Evolutionary conservation across 2,113 vertebrate genomes (phyloP), one percentile per base, ranked within the genome.

Genomic region (Edolisoma coerulescens): DNA sequence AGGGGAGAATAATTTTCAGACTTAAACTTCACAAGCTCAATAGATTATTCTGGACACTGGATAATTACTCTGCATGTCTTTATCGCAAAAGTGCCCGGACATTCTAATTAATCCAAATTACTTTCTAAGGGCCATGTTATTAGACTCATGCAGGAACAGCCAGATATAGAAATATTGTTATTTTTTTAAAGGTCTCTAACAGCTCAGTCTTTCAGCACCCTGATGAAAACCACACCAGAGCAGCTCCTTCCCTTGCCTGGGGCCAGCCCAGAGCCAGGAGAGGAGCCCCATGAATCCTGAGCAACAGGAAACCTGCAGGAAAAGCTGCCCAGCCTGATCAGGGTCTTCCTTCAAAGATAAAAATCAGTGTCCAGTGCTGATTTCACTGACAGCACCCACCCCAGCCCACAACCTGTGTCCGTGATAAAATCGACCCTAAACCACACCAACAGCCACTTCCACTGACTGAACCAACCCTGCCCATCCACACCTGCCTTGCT

Each of bases 51-150:
- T 86, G 93, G 96, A 96, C 95, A 95, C 71, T 64, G 90, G 90
- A 88, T 97, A 96, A 96, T 97, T 95, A 95, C 96, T 86, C 77
- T 16, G 78, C 90, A 87, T 42, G 85, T 92, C 95, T 96, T 97
- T 96, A 97, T 96, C 93, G 0, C 92, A n/a, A 84, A 93, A 96
- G 95, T 93, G 95, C 93, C 88, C 4, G 42, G 95, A 96, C 96
- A 89, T 86, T 95, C 93, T 96, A 97, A 97, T 96, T 96, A 97
- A 96, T 94, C 92, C 95, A 96, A 96, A 97, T 96, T 96, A 74
- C 92, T 96, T 96, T 96, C 96, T 80, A 94, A 95, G 95, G 95
- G 92, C 95, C 90, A 56, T 64, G 75, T 67, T 90, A 96, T 95
- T 96, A 94, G 85, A 56, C 64, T 52, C 53, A 96, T 71, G 79